phyloP scores from a whole-genome alignment of 2,113 vertebrate genomes.

The Phoenicopterus ruber region DNA sequence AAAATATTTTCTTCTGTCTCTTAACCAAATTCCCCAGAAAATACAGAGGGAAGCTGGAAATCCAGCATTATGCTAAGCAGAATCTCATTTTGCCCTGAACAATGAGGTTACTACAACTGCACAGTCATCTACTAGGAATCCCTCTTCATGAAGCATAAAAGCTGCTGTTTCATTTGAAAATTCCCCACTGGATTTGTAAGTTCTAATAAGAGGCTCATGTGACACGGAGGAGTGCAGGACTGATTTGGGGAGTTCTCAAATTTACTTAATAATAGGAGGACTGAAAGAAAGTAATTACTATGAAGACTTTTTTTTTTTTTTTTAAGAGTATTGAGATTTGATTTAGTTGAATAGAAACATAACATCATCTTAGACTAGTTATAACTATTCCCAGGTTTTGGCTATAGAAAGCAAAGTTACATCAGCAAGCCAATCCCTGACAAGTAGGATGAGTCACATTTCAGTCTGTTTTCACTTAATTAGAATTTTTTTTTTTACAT shows the following conservation, averaged over 20 bases:
- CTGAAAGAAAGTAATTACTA: not conserved
- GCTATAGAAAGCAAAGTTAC: conserved; percentile 34
- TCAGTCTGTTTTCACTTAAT: conserved; percentile 65
- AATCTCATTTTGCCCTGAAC: not conserved
- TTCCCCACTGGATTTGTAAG: not conserved
- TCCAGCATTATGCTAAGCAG: not conserved
- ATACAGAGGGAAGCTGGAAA: not conserved
- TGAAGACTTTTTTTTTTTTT: not conserved
- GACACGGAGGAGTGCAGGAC: not conserved
- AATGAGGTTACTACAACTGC: not conserved
- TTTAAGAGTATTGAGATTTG: not conserved
- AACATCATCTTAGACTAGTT: not conserved
- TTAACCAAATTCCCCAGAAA: not conserved
- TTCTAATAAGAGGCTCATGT: not conserved
- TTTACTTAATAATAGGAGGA: not conserved
- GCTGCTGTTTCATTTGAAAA: not conserved
- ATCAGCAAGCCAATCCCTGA: conserved; percentile 59
- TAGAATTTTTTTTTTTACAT: conserved; percentile 50
- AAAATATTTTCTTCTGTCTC: not conserved
- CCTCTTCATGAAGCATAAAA: not conserved
- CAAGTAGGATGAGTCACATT: conserved; percentile 54
- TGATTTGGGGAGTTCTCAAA: not conserved
- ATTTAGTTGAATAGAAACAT: conserved; percentile 9
- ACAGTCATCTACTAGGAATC: not conserved
- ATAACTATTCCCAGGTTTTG: conserved; percentile 20